phyloP scores from a whole-genome alignment of 2,888 invertebrate genomes.

The Apodemia zela region DNA sequence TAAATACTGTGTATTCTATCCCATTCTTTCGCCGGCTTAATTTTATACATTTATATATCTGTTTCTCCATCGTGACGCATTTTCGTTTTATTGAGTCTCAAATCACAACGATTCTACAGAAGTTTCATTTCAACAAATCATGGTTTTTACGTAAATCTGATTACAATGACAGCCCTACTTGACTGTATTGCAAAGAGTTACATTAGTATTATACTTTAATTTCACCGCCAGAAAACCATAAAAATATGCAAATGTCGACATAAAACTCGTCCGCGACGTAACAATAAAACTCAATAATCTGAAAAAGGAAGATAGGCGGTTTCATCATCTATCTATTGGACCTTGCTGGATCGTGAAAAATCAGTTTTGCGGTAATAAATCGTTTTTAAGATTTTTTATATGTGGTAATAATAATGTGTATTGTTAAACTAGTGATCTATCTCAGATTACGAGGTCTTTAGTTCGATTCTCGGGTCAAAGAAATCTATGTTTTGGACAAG shows the following conservation, averaged over 20 bases:
- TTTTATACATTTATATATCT: too few relatives aligned
- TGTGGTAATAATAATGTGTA: not conserved
- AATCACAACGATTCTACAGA: too few relatives aligned
- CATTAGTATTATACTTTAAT: slow-evolving; percentile 76
- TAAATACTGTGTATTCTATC: too few relatives aligned
- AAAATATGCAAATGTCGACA: slow-evolving; percentile 74
- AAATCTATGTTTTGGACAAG: too few relatives aligned
- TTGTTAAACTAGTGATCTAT: not conserved
- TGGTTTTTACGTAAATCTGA: not conserved
- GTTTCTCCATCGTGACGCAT: too few relatives aligned
- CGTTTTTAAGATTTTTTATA: not conserved
- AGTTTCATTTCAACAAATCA: too few relatives aligned
- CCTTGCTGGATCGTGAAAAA: slow-evolving; percentile 9
- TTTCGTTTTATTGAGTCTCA: too few relatives aligned
- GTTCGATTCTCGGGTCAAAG: too few relatives aligned
- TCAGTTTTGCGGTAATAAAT: slow-evolving; percentile 3
- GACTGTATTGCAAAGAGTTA: slow-evolving; percentile 67
- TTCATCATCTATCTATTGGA: slow-evolving; percentile 20
- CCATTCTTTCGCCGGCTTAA: too few relatives aligned
- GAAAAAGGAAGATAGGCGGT: slow-evolving; percentile 36
- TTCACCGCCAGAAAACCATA: slow-evolving; percentile 74
- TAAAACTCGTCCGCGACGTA: slow-evolving; percentile 60
- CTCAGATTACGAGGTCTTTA: too few relatives aligned
- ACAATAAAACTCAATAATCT: slow-evolving; percentile 60
- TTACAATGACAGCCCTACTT: slow-evolving; percentile 30